A percentile compares a stretch with the other conserved stretches of the same genome.
Evolutionary conservation across 1,140 invertebrate genomes (phyloP).

Genomic region (Fopius arisanus): DNA sequence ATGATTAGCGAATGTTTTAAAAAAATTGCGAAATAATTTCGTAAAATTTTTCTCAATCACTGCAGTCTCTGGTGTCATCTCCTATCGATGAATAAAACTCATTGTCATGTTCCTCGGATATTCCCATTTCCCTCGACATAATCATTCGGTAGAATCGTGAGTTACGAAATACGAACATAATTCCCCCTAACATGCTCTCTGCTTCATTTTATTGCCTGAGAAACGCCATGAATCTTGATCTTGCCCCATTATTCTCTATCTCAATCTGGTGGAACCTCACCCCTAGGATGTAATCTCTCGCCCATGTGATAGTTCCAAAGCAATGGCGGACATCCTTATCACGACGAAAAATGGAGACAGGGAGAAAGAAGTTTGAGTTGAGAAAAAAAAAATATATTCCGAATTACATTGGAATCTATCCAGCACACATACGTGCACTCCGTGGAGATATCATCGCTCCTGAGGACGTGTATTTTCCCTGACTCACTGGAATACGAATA

Average conservation of each 20-base stretch:
- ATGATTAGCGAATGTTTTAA: too few species aligned
- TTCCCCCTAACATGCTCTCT: background rate
- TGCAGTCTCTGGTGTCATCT: too few species aligned
- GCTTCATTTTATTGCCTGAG: background rate
- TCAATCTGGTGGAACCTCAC: background rate
- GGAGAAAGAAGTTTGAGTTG: background rate
- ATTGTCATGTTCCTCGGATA: background rate
- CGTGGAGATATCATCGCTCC: too few species aligned
- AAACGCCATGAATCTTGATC: slow-evolving; percentile 1
- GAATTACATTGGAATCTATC: background rate
- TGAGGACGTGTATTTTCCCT: too few species aligned
- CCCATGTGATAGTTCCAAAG: background rate
- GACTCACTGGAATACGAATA: background rate
- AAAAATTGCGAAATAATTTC: too few species aligned
- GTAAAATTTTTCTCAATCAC: too few species aligned
- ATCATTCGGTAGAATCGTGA: background rate
- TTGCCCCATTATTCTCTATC: background rate
- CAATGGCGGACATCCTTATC: background rate
- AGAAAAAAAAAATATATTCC: background rate
- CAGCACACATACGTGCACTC: background rate
- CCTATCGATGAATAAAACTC: background rate
- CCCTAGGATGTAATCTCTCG: background rate
- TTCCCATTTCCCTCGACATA: background rate
- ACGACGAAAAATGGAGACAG: background rate
- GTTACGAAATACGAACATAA: background rate